Base-by-base conservation (phyloP, 2,888 invertebrate species). In the Ophion costatus region DNA sequence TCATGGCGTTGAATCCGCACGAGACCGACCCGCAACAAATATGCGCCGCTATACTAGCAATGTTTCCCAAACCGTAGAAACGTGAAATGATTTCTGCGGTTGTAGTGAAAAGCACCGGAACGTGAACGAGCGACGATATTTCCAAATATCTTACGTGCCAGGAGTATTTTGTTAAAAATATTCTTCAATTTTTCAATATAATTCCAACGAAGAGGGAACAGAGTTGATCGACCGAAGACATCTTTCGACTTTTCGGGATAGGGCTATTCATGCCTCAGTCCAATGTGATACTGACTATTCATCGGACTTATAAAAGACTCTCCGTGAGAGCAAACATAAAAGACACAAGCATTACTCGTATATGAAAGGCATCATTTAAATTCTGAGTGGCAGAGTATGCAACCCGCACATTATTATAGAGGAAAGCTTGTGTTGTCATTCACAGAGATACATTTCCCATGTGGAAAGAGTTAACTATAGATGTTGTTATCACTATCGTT, bases 11-110 rank as follows among this genome's bases (percentile, higher is more conserved):
- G 87, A 96, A 97, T 94, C 98, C 98, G 0, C 97, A 98, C 71
- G 98, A 98, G 93, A 97, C 96, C 33, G 97, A 98, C 94, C 97
- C 98, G 11, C 97, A 98, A 93, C 96, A 96, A 89, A 97, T 98
- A 93, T 98, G 98, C 94, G 97, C 97, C 57, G 96, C 97, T 86
- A 98, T 98, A 88, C 94, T 98, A 89, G 95, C 96, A 84, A 96
- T 97, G 95, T 97, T 96, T 92, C 95, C 95, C 63, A 95, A 95
- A 91, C 93, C 94, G 85, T 95, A 87, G 80, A 45, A 63, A 33
- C 10, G 24, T 33, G 20, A 24, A n/a, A 24, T 33, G 11, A 69
- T 63, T 57, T 57, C 29, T 17, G 59, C 51, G 57, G 69, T 24
- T 45, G 6, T 56, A 59, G 29, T 42, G 56, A 76, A 56, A 56